Conservation (phyloP, 92 coral and sea anemone genomes). For the Galaxea fascicularis region DNA sequence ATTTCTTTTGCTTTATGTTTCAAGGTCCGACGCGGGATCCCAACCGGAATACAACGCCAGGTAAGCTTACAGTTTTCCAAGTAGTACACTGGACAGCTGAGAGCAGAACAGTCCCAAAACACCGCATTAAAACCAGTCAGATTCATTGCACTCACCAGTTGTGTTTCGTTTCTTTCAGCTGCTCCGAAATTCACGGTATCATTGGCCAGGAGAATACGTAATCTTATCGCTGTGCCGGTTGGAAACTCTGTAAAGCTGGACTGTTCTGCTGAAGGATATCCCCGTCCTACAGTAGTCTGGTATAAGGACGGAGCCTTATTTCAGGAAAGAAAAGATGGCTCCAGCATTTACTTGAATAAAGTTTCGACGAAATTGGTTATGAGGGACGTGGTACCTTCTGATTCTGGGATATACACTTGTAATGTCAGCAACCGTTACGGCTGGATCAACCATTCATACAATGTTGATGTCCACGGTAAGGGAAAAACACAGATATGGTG, state of each 20-base stretch:
- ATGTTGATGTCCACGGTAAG: conserved; percentile 89
- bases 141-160: background rate
- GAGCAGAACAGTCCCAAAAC: background rate
- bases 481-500: too few relatives aligned
- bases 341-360: conserved; percentile 32
- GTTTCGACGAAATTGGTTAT: conserved; percentile 50
- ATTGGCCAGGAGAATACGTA: conserved; percentile 40
- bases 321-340: conserved; percentile 42
- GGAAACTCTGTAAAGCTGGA: conserved; percentile 81
- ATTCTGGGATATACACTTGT: conserved; percentile 84
- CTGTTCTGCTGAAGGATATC: conserved; percentile 87
- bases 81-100: too few relatives aligned
- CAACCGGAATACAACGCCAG: conserved; percentile 24
- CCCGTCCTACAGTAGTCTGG: conserved; percentile 85
- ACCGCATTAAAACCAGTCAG: too few relatives aligned
- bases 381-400: conserved; percentile 70
- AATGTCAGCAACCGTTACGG: conserved; percentile 89
- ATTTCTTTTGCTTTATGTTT: background rate
- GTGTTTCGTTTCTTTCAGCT: conserved; percentile 42
- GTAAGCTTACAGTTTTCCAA: background rate
- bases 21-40: conserved; percentile 38
- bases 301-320: conserved; percentile 72
- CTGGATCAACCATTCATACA: conserved; percentile 82
- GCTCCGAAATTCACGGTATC: conserved; percentile 69
- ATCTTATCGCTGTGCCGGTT: conserved; percentile 80